A percentile compares a stretch with the other conserved stretches of the same genome.
Evolutionary conservation across 2,113 vertebrate genomes (phyloP).

Genomic region (Notarius lentiginosus): DNA sequence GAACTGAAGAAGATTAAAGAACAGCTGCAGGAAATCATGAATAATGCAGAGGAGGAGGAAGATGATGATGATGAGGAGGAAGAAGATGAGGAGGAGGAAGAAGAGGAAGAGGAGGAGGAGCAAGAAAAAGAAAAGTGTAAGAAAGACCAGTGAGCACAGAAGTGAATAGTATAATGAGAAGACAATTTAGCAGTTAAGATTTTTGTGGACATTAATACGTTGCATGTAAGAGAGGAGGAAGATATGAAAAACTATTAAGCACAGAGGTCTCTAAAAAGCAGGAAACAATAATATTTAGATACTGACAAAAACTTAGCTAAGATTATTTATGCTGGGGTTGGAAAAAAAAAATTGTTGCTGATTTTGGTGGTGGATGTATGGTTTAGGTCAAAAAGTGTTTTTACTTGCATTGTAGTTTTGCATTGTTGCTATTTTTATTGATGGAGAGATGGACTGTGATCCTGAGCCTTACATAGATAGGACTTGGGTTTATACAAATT

Average conservation of each 20-base stretch:
- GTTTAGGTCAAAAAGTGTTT: not conserved
- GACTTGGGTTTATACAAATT: not conserved
- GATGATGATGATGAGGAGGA: conserved; percentile 51
- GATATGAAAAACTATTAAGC: not conserved
- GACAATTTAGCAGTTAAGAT: not conserved
- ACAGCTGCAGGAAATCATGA: conserved; percentile 71
- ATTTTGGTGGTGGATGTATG: too few species aligned
- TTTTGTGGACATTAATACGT: not conserved
- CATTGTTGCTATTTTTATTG: not conserved
- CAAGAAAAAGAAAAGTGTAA: not conserved
- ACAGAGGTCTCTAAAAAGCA: not conserved
- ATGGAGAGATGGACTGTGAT: not conserved
- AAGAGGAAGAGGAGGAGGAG: conserved; percentile 15
- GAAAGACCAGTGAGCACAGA: not conserved
- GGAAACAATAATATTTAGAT: not conserved
- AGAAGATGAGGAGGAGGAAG: not conserved
- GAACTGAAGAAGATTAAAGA: conserved; percentile 69
- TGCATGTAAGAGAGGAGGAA: not conserved
- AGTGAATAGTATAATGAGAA: not conserved
- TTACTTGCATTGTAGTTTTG: not conserved
- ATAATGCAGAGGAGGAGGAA: conserved; percentile 65
- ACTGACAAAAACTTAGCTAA: too few species aligned
- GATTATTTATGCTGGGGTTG: too few species aligned
- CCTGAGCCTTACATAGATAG: not conserved
- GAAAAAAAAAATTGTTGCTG: too few species aligned